Percentiles rank a stretch among this genome's conserved stretches.
Conservation (phyloP, 2,888 invertebrate species). For the Elysia crispata region DNA sequence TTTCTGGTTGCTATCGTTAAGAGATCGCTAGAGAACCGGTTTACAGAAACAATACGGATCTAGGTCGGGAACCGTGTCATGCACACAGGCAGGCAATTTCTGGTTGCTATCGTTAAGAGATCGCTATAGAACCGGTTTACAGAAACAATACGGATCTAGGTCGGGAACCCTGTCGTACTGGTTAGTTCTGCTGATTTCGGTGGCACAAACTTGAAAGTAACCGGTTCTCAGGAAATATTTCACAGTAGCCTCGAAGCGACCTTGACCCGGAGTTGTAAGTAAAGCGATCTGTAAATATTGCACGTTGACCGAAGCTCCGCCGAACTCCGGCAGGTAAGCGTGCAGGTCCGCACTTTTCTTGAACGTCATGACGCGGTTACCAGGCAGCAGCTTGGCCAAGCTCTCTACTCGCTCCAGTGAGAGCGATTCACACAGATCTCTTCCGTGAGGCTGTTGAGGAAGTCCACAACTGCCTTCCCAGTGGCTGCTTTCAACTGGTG, state of each 20-base stretch:
- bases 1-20: too few species aligned
- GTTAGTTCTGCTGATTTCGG: slow-evolving; percentile 34
- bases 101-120: too few species aligned
- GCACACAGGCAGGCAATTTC: slow-evolving; percentile 28
- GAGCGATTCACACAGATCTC: slow-evolving; percentile 13
- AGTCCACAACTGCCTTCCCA: background rate
- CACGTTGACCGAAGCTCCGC: slow-evolving; percentile 18
- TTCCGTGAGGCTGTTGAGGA: slow-evolving; percentile 24
- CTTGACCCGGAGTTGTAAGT: slow-evolving; percentile 31
- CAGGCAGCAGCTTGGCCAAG: background rate
- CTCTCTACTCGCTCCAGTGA: background rate
- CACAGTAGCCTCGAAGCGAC: slow-evolving; percentile 40
- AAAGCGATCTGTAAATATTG: slow-evolving; percentile 32
- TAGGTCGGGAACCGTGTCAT: slow-evolving; percentile 15
- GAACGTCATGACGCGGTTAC: slow-evolving; percentile 17
- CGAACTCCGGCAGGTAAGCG: slow-evolving; percentile 32
- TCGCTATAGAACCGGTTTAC: too few species aligned
- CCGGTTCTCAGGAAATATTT: slow-evolving; percentile 3
- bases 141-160: slow-evolving; percentile 40
- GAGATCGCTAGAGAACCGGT: too few species aligned
- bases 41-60: slow-evolving; percentile 42
- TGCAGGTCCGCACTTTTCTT: slow-evolving; percentile 36
- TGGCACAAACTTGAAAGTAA: background rate
- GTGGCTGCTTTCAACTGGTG: background rate
- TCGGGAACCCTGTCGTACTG: slow-evolving; percentile 28